Percentiles rank a stretch among this genome's conserved stretches.
Conservation (phyloP, 2,113 vertebrate genomes). For the Collichthys lucidus region DNA sequence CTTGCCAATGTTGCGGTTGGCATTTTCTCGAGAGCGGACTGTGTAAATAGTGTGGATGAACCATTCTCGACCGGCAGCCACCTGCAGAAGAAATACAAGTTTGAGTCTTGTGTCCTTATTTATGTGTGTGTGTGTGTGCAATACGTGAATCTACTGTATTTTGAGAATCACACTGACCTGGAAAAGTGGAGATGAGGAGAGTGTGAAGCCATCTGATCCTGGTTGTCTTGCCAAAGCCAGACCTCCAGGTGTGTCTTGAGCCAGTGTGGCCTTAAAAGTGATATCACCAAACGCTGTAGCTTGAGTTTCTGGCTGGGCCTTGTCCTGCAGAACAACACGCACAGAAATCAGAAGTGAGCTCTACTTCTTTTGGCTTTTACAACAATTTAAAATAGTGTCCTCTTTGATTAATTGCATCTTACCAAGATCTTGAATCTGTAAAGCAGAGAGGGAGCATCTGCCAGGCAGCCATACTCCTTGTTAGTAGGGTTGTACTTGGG, state of each 20-base stretch:
- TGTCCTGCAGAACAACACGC: conserved; percentile 78
- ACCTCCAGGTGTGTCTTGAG: conserved; percentile 76
- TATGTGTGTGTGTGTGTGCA: background rate
- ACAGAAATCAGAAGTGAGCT: conserved; percentile 8
- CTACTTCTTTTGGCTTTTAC: background rate
- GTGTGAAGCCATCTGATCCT: conserved; percentile 81
- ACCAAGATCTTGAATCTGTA: conserved; percentile 87
- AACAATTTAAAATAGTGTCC: background rate
- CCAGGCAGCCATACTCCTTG: conserved; percentile 83
- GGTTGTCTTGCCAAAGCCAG: conserved; percentile 78
- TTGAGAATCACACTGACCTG: conserved; percentile 70
- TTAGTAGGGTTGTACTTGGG: conserved; percentile 86
- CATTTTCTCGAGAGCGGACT: conserved; percentile 76
- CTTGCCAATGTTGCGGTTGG: conserved; percentile 79
- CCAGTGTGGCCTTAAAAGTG: conserved; percentile 78
- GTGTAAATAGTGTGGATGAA: conserved; percentile 84
- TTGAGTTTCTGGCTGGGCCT: conserved; percentile 85
- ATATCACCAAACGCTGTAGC: conserved; percentile 80
- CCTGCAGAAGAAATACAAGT: conserved; percentile 62
- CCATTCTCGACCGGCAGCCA: conserved; percentile 83
- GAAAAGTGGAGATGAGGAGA: conserved; percentile 83
- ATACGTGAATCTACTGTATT: background rate
- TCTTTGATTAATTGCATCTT: background rate
- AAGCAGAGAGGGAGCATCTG: conserved; percentile 84
- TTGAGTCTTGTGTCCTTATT: background rate